Percentiles rank a stretch among this genome's conserved stretches.
Conservation (phyloP, 2,797 vertebrate species). For the Enteromius thamalakanensis region DNA sequence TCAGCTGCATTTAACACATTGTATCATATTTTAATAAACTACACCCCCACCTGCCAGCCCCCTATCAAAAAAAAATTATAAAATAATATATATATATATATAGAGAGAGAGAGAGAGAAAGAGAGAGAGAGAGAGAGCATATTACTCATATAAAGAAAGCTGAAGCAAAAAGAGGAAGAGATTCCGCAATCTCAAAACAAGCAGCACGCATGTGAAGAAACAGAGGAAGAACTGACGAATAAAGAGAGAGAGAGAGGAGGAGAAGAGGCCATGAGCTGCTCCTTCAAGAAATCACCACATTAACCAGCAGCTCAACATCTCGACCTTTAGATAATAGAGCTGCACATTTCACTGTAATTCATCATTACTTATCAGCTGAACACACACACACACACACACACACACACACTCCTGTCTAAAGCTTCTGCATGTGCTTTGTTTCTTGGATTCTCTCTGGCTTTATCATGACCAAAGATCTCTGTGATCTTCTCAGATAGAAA, state of each 20-base stretch:
- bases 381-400: neutral
- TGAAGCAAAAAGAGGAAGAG: neutral
- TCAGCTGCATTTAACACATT: neutral
- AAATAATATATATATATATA: too few relatives aligned
- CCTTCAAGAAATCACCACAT: neutral
- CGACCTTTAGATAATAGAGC: conserved; percentile 23
- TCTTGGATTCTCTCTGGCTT: neutral
- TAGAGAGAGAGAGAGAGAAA: too few relatives aligned
- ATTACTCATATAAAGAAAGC: neutral
- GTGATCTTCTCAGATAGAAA: neutral
- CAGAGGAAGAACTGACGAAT: neutral
- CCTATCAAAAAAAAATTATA: too few relatives aligned
- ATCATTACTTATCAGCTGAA: conserved; percentile 13
- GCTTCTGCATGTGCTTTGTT: neutral
- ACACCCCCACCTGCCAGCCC: too few relatives aligned
- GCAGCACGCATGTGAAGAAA: neutral
- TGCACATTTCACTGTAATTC: conserved; percentile 7
- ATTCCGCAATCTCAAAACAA: neutral
- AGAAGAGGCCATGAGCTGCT: neutral
- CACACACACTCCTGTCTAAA: neutral
- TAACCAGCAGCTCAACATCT: conserved; percentile 2
- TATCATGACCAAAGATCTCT: neutral
- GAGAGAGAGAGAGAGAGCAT: too few relatives aligned
- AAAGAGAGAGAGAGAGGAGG: neutral
- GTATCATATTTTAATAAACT: neutral